phyloP scores from a whole-genome alignment of 1,140 invertebrate species.

The Atopsyche davidsoni region DNA sequence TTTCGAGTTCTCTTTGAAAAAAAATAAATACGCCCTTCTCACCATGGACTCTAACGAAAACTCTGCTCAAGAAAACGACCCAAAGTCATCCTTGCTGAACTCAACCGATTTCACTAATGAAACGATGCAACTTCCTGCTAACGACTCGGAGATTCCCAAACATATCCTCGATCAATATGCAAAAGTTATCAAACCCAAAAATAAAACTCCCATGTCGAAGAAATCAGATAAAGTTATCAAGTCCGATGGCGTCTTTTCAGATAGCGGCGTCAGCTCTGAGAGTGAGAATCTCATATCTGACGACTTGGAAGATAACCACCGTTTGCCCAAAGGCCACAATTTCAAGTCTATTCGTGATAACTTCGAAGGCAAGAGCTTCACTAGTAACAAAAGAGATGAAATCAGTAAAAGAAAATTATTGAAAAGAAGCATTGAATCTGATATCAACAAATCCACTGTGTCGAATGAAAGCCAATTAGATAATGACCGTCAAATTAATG shows the following conservation, averaged over 20 bases:
- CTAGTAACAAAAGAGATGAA: constrained; percentile 10
- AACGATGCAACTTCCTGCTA: constrained; percentile 1
- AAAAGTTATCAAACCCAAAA: constrained; percentile 43
- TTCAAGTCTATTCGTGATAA: constrained; percentile 16
- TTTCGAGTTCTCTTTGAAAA: constrained; percentile 31
- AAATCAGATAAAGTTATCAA: constrained; percentile 38
- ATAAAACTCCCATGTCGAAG: constrained; percentile 24
- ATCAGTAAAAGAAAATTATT: constrained; percentile 4
- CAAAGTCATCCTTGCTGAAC: constrained; percentile 23
- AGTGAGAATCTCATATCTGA: constrained; percentile 38
- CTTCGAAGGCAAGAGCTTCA: constrained; percentile 15
- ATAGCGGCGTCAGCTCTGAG: constrained; percentile 47
- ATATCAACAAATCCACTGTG: constrained; percentile 3
- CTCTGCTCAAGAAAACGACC: constrained; percentile 10
- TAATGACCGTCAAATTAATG: neutral
- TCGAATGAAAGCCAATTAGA: too few species aligned
- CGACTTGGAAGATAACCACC: constrained; percentile 27
- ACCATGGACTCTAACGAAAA: constrained; percentile 9
- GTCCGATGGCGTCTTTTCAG: constrained; percentile 39
- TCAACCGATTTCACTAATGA: neutral
- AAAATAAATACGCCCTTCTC: neutral
- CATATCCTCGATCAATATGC: constrained; percentile 48
- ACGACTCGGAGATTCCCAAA: constrained; percentile 39
- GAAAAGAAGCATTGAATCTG: constrained; percentile 10
- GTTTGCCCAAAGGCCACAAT: constrained; percentile 25